Conservation (phyloP, 2,888 invertebrate genomes). For the Sesamia inferens region DNA sequence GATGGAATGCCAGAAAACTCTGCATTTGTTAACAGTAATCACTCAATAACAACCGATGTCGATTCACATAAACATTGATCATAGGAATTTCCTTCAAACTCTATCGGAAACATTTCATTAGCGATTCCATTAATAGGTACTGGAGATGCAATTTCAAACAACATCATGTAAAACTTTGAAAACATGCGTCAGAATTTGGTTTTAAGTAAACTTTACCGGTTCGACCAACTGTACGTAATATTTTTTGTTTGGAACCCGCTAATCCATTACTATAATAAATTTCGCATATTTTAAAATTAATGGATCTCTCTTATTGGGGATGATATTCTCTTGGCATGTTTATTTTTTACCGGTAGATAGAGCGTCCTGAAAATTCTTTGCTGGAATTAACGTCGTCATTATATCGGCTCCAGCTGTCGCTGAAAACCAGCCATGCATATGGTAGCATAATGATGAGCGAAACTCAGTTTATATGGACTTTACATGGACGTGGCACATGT, state of each 20-base stretch:
- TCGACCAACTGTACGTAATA: background rate
- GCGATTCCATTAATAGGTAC: constrained; percentile 29
- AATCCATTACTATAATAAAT: background rate
- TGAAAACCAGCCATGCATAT: no score
- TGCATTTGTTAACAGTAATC: background rate
- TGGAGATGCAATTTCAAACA: constrained; percentile 28
- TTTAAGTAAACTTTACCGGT: constrained; percentile 10
- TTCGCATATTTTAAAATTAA: background rate
- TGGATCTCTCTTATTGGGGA: no score
- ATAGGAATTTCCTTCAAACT: constrained; percentile 19
- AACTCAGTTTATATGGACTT: no score
- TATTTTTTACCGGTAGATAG: no score
- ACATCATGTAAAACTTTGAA: constrained; percentile 2
- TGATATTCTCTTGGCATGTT: no score
- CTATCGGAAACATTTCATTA: constrained; percentile 18
- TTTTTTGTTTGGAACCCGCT: background rate
- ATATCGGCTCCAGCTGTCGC: no score
- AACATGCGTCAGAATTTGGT: constrained; percentile 29
- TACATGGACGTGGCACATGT: no score
- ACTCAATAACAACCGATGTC: constrained; percentile 39
- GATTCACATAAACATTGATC: constrained; percentile 32
- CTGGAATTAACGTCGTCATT: no score
- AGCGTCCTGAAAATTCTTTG: no score
- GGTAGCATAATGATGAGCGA: no score
- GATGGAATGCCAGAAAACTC: constrained; percentile 8